Evolutionary conservation across 1,140 invertebrate genomes (phyloP).

Genomic region (Drosophila chauvacae): DNA sequence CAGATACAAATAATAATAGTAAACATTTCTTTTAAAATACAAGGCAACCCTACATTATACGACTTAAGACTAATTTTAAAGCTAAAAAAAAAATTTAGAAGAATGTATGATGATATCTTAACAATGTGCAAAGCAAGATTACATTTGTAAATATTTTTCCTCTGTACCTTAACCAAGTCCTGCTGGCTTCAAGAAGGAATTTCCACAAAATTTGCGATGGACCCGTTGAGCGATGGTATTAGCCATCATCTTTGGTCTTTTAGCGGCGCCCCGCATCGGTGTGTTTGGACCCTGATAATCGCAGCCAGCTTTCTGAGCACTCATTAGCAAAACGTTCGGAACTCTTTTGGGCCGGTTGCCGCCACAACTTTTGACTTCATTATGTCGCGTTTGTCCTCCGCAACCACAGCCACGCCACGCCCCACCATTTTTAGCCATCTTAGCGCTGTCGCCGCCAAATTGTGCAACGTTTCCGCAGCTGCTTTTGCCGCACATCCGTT

Average conservation of each 20-base stretch:
- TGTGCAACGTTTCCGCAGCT: slow-evolving; percentile 79
- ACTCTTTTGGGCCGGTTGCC: slow-evolving; percentile 60
- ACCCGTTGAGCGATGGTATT: slow-evolving; percentile 21
- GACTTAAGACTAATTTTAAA: too few relatives aligned
- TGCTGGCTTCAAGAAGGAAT: background rate
- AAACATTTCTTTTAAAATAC: too few relatives aligned
- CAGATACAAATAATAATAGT: too few relatives aligned
- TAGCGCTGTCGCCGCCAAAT: slow-evolving; percentile 74
- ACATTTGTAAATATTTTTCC: background rate
- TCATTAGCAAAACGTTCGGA: slow-evolving; percentile 81
- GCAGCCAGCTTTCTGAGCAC: slow-evolving; percentile 67
- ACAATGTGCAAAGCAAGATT: too few relatives aligned
- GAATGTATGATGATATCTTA: background rate
- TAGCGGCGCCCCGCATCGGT: slow-evolving; percentile 2
- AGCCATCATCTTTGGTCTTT: slow-evolving; percentile 15
- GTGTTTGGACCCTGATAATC: slow-evolving; percentile 58
- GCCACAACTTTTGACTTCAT: slow-evolving; percentile 79
- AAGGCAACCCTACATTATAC: too few relatives aligned
- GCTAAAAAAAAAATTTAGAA: background rate
- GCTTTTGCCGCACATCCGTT: slow-evolving; percentile 79
- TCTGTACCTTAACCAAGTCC: background rate
- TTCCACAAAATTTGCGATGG: background rate
- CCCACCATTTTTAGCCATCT: slow-evolving; percentile 24
- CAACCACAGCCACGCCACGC: slow-evolving; percentile 1
- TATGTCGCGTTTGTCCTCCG: slow-evolving; percentile 64